Conservation (phyloP, 2,797 vertebrate genomes). For the Spea hammondii region DNA sequence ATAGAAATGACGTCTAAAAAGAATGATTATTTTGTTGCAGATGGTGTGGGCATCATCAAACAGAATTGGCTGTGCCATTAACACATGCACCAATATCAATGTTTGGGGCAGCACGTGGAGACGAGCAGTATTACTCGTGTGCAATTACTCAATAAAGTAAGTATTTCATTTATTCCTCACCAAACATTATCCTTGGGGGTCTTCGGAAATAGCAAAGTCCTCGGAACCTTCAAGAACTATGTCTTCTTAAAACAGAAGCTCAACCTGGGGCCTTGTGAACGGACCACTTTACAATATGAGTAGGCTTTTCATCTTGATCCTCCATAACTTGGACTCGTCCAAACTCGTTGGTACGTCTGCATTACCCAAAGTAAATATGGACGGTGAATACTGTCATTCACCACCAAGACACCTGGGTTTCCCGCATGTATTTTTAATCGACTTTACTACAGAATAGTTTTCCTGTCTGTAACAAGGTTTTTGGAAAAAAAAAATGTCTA, state of each 20-base stretch:
- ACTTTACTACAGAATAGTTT: neutral
- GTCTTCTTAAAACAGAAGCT: no score
- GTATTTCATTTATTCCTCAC: slow-evolving; percentile 34
- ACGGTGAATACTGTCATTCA: no score
- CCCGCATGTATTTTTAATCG: neutral
- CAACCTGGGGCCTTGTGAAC: no score
- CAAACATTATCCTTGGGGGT: no score
- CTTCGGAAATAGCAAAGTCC: no score
- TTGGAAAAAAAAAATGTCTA: neutral
- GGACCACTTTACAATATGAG: no score
- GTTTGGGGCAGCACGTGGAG: slow-evolving; percentile 80
- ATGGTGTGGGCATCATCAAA: slow-evolving; percentile 90
- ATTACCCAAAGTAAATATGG: no score
- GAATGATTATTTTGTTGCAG: slow-evolving; percentile 61
- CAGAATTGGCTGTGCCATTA: slow-evolving; percentile 81
- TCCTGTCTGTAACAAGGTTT: no score
- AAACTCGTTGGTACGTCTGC: neutral
- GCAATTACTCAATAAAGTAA: slow-evolving; percentile 92
- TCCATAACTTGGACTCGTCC: no score
- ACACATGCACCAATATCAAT: slow-evolving; percentile 73
- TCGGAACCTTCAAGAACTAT: no score
- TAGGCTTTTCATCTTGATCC: no score
- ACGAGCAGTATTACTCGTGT: slow-evolving; percentile 76
- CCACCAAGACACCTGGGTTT: neutral
- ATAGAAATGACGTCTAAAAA: neutral